Evolutionary conservation across 2,888 invertebrate genomes (phyloP), one percentile per base, ranked within the genome.

Genomic region (Macrophya alboannulata): DNA sequence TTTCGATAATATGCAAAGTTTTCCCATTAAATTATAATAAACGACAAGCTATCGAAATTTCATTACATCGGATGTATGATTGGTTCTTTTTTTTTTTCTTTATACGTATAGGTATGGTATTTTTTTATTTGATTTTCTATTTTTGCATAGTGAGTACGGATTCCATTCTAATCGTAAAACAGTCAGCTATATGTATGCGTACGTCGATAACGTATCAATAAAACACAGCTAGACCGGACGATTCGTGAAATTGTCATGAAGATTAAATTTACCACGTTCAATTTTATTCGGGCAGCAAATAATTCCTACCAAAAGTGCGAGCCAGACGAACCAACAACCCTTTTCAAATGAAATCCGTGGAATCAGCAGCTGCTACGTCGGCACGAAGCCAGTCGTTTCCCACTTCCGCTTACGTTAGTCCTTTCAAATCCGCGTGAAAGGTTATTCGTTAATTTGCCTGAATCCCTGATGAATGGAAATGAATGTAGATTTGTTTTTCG

Each of bases 1-100:
- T 84, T 84, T 84, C 51, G 72, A 84, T 74, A 74, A 43, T 59
- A 84, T 76, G 51, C 84, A 59, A 84, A 84, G 84, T 84, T 84
- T 76, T 62, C 59, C 72, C 74, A 84, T 84, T 84, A 76, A 74
- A 84, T 76, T 74, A 74, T 72, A 76, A 84, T 40, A 84, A 84
- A 84, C 74, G 74, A 72, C 51, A 45, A 21, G 55, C 84, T n/a
- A 84, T 59, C 55, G 55, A 62, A 74, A 55, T 84, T 84, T 84
- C 84, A 76, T 84, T 84, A 59, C 40, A 84, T 84, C 59, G 55
- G 21, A 72, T 37, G 55, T 74, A 76, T 59, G 17, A 59, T 74
- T 25, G 43, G 31, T 17, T 4, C 5, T 62, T 21, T 62, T n/a
- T 21, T n/a, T 25, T 21, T n/a, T 4, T 21, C 5, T 31, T 8